Conservation (phyloP, 2,888 invertebrate genomes). For the Sisyra nigra region DNA sequence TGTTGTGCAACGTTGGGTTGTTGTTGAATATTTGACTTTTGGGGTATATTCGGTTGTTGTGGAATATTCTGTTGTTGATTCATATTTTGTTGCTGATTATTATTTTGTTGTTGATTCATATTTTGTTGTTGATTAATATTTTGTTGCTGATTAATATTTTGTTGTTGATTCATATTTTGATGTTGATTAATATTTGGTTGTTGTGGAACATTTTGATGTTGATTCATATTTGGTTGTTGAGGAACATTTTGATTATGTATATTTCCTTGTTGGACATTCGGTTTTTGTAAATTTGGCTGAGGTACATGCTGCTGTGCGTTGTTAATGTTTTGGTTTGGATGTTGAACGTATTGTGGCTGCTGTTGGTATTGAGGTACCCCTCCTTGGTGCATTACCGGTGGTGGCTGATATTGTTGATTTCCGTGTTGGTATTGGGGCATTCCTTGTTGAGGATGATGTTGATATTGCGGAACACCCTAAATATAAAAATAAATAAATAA, state of each 20-base stretch:
- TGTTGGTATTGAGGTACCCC: constrained; percentile 14
- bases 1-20: constrained; percentile 13
- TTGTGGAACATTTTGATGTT: not conserved
- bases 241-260: constrained; percentile 17
- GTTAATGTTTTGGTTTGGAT: constrained; percentile 10
- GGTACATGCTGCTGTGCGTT: not conserved
- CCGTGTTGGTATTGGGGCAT: not conserved
- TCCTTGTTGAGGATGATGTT: too few species aligned
- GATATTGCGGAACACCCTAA: too few species aligned
- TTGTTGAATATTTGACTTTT: constrained; percentile 14
- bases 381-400: not conserved
- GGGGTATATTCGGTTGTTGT: constrained; percentile 14
- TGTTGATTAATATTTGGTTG: constrained; percentile 8
- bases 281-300: constrained; percentile 18
- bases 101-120: constrained; percentile 13
- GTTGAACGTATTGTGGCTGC: constrained; percentile 13
- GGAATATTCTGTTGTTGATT: constrained; percentile 13
- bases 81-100: constrained; percentile 13
- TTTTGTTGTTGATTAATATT: constrained; percentile 13
- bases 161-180: constrained; percentile 13
- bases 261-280: constrained; percentile 27
- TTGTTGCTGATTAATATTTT: constrained; percentile 13
- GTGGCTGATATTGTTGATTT: constrained; percentile 1
- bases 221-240: constrained; percentile 1
- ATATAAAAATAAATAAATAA: too few species aligned